A percentile compares a stretch with the other conserved stretches of the same genome.
These are phyloP conservation scores for Anastatus disparis DNA, from an alignment of 1,140 invertebrate species.

Conservation along the genomic window DNA sequence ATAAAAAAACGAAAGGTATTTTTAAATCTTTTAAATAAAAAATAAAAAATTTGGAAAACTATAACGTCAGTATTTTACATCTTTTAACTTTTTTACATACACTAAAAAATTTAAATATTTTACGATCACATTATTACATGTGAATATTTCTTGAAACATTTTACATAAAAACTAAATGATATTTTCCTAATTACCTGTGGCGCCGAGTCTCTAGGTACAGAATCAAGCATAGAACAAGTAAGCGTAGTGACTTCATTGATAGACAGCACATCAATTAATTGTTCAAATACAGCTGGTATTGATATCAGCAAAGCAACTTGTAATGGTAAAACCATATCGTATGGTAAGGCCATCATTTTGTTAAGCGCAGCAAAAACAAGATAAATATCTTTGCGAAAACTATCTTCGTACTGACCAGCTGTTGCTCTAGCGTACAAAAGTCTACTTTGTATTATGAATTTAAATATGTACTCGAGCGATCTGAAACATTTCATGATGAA, in stretches of 20 bases:
- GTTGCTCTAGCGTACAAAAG: constrained; percentile 88
- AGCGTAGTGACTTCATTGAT: constrained; percentile 76
- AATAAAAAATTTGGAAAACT: too few relatives aligned
- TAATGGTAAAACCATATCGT: constrained; percentile 79
- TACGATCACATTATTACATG: too few relatives aligned
- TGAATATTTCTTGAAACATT: too few relatives aligned
- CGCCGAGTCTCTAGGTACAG: constrained; percentile 72
- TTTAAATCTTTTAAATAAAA: too few relatives aligned
- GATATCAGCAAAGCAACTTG: constrained; percentile 78
- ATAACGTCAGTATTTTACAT: too few relatives aligned
- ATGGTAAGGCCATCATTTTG: constrained; percentile 78
- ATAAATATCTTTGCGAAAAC: constrained; percentile 81
- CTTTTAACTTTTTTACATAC: too few relatives aligned
- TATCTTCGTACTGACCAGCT: constrained; percentile 88
- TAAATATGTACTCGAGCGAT: constrained; percentile 94
- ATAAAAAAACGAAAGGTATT: too few relatives aligned
- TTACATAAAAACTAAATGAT: too few relatives aligned
- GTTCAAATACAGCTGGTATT: constrained; percentile 72
- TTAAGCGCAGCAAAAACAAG: constrained; percentile 81
- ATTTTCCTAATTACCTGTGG: constrained; percentile 44
- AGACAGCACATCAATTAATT: constrained; percentile 72
- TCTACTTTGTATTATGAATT: constrained; percentile 93
- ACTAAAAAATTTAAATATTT: too few relatives aligned
- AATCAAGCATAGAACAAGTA: constrained; percentile 76
- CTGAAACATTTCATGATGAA: constrained; percentile 90